These are phyloP conservation scores for Auanema sp. DNA, from an alignment of 2,888 invertebrate species.

Conservation along the genomic window DNA sequence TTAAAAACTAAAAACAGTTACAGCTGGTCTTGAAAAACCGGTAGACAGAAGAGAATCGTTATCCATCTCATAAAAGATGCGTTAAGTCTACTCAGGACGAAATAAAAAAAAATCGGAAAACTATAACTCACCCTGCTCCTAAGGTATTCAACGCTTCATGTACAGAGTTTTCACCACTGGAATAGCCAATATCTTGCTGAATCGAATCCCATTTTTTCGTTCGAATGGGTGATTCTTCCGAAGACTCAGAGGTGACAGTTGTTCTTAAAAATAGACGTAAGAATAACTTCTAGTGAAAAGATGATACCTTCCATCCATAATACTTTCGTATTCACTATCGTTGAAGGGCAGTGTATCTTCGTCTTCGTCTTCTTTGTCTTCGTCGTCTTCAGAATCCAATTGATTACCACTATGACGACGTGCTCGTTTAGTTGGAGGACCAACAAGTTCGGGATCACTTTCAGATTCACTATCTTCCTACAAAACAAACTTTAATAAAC, in stretches of 20 bases:
- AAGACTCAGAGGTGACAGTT: slow-evolving; percentile 35
- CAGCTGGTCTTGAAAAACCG: no score
- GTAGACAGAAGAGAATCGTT: no score
- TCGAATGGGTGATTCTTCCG: slow-evolving; percentile 26
- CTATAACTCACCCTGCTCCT: slow-evolving; percentile 1
- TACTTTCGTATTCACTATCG: slow-evolving; percentile 46
- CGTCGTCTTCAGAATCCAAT: slow-evolving; percentile 21
- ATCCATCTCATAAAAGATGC: no score
- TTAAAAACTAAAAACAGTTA: no score
- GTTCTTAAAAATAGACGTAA: slow-evolving; percentile 4
- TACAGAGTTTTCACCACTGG: slow-evolving; percentile 51
- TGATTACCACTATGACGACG: slow-evolving; percentile 18
- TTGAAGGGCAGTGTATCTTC: slow-evolving; percentile 43
- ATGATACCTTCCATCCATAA: slow-evolving; percentile 40
- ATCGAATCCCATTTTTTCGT: slow-evolving; percentile 38
- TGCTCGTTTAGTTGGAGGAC: slow-evolving; percentile 37
- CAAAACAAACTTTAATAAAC: slow-evolving; percentile 10
- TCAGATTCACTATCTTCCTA: slow-evolving; percentile 40
- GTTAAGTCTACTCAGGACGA: no score
- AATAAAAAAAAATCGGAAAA: no score
- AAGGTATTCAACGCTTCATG: slow-evolving; percentile 31
- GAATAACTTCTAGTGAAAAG: background rate
- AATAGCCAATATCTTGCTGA: slow-evolving; percentile 51
- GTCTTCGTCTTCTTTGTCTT: slow-evolving; percentile 28
- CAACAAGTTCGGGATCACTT: slow-evolving; percentile 37